Evolutionary conservation across 2,797 vertebrate species (phyloP).

Genomic region (Platyrinchus mystaceus): DNA sequence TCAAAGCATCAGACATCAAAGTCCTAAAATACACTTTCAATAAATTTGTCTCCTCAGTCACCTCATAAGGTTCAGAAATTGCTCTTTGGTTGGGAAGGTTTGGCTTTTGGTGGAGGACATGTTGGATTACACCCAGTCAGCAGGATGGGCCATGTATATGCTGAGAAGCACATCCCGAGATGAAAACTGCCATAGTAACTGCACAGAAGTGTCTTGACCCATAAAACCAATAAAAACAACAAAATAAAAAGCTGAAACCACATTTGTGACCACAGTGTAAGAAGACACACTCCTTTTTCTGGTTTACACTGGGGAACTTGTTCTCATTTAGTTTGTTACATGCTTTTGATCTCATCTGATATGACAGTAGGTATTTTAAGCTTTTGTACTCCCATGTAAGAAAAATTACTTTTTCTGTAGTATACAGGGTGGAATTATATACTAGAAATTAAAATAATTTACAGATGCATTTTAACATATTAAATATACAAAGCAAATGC

Average conservation of each 20-base stretch:
- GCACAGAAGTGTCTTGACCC: background rate
- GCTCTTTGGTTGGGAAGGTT: background rate
- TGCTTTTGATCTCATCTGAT: background rate
- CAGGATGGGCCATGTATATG: fast-evolving
- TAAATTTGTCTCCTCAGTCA: background rate
- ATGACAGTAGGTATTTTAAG: background rate
- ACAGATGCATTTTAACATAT: background rate
- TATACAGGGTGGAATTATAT: background rate
- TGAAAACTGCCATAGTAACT: background rate
- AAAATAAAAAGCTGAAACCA: background rate
- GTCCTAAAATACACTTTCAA: background rate
- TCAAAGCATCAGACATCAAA: background rate
- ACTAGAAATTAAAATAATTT: background rate
- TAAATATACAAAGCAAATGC: background rate
- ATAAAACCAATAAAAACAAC: background rate
- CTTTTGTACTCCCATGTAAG: background rate
- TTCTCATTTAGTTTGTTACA: background rate
- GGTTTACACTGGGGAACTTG: background rate
- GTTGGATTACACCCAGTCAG: background rate
- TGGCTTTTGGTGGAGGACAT: background rate
- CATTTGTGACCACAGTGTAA: background rate
- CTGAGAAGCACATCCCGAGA: background rate
- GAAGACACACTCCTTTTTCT: background rate
- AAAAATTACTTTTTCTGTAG: background rate
- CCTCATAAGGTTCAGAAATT: background rate